Evolutionary conservation across 2,888 invertebrate species (phyloP), one percentile per base, ranked within the genome.

Genomic region (Drosophila subquinaria): DNA sequence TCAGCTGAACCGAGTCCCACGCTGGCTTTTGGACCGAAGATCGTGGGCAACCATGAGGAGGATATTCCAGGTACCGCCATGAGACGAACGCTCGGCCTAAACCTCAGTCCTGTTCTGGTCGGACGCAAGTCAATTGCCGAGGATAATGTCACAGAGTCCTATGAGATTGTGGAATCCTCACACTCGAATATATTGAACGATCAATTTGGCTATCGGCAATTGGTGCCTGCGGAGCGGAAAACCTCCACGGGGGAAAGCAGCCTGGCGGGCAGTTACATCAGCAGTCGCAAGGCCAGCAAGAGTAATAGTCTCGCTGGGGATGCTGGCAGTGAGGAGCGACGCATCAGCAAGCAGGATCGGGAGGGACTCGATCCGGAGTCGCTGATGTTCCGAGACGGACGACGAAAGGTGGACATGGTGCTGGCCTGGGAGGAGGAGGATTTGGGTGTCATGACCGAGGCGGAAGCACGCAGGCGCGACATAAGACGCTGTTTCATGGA

Each of bases 351-450:
- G 61, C 93, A 93, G 76, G 93, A 93, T 76, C 87, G 92, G 8
- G 93, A 93, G 94, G 95, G 95, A 11, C 90, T 95, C 40, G 95
- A 96, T 86, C 95, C 95, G 9, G 95, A 96, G 80, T 95, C 95
- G 8, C 92, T 96, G 4, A 94, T 95, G 93, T 96, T 95, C 88
- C 94, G 96, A 11, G 97, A 97, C 84, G 97, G 97, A 0, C 94
- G 96, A 59, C 93, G 97, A 40, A 94, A 96, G 79, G 97, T 98
- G 83, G 98, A 98, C 92, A 97, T 97, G 95, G 95, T 98, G 9
- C 91, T 98, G 51, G 97, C 96, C 0, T 98, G 95, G 89, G 96
- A 96, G 79, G 96, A 97, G 78, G 97, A 97, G 84, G 95, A 95
- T 84, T 94, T 95, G 51, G 96, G 96, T 0, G 97, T 96, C 0